A percentile compares a stretch with the other conserved stretches of the same genome.
Conservation (phyloP, 2,888 invertebrate species). For the Troides aeacus region DNA sequence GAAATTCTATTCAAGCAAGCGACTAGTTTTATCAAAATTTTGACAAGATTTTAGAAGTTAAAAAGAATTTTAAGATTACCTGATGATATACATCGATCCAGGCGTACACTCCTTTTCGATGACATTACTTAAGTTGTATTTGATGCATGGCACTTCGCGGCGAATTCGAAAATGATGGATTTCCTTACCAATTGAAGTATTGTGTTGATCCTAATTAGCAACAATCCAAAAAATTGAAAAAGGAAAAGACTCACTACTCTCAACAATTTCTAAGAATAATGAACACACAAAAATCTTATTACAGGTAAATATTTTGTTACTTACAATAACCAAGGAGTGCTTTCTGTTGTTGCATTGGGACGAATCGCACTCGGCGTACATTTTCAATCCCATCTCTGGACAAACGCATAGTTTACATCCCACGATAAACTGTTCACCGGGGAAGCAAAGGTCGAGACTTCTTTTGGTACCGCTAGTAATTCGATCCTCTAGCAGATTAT, state of each 20-base stretch:
- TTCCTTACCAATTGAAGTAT: slow-evolving; percentile 2
- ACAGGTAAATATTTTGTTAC: background rate
- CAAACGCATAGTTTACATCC: slow-evolving; percentile 70
- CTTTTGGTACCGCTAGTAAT: slow-evolving; percentile 41
- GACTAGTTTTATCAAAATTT: background rate
- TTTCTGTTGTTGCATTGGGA: slow-evolving; percentile 45
- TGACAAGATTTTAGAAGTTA: background rate
- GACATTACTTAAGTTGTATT: slow-evolving; percentile 38
- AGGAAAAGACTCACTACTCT: no score
- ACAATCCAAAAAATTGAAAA: background rate
- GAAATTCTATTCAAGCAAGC: no score
- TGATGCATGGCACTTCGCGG: slow-evolving; percentile 39
- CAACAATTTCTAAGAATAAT: no score
- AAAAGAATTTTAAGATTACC: slow-evolving; percentile 39
- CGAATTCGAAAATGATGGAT: slow-evolving; percentile 29
- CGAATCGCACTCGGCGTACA: slow-evolving; percentile 58
- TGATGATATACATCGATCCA: slow-evolving; percentile 60
- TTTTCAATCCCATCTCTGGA: slow-evolving; percentile 63
- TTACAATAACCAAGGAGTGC: slow-evolving; percentile 15
- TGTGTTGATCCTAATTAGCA: slow-evolving; percentile 10
- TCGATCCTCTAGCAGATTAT: slow-evolving; percentile 47
- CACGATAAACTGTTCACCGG: slow-evolving; percentile 63
- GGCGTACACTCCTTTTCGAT: slow-evolving; percentile 46
- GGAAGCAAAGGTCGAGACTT: slow-evolving; percentile 62
- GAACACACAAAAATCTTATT: no score